A percentile compares a stretch with the other conserved stretches of the same genome.
Evolutionary conservation across 2,113 vertebrate species (phyloP).

Genomic region (Labeo rohita): DNA sequence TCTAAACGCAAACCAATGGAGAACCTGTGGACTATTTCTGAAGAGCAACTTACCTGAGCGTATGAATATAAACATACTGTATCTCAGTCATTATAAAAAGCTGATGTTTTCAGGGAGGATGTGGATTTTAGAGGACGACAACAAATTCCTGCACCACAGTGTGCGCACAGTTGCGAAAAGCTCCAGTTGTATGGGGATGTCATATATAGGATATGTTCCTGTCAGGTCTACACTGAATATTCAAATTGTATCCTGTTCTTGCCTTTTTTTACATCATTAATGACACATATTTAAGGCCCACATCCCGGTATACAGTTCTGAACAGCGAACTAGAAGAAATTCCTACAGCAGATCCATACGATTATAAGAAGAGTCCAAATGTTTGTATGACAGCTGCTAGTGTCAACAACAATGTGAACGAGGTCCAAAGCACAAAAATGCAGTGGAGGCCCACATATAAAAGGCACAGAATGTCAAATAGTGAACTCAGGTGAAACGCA

Average conservation of each 20-base stretch:
- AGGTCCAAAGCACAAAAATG: constrained; percentile 26
- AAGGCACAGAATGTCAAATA: constrained; percentile 59
- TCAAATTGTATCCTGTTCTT: background rate
- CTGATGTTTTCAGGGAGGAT: constrained; percentile 39
- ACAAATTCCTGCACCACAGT: constrained; percentile 18
- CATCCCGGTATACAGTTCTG: background rate
- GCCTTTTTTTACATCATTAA: background rate
- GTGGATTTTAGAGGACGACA: background rate
- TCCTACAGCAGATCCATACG: background rate
- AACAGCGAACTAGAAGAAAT: background rate
- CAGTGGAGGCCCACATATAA: constrained; percentile 14
- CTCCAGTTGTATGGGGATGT: constrained; percentile 38
- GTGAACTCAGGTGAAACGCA: constrained; percentile 70
- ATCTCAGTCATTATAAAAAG: constrained; percentile 50
- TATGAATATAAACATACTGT: constrained; percentile 49
- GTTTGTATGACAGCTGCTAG: background rate
- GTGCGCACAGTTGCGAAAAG: background rate
- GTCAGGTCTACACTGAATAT: constrained; percentile 13
- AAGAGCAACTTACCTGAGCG: constrained; percentile 5
- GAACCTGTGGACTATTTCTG: constrained; percentile 22
- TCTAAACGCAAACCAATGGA: constrained; percentile 24
- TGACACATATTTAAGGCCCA: background rate
- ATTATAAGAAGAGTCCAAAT: background rate
- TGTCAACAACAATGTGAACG: constrained; percentile 18
- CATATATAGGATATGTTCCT: background rate